phyloP scores from a whole-genome alignment of 2,888 invertebrate species.

The Himalopsyche kuldschensis region DNA sequence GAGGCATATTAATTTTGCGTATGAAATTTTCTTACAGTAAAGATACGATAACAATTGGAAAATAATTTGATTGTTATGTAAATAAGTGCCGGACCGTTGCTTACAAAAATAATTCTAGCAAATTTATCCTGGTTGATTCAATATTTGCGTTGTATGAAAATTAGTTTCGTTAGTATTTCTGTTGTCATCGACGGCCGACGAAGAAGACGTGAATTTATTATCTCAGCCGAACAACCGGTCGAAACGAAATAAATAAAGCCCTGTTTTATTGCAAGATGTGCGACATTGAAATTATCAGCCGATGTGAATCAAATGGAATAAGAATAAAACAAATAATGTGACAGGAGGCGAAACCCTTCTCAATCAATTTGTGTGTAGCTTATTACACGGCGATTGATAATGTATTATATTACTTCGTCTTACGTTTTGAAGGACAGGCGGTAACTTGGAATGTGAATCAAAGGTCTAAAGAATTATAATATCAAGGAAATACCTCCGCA shows the following conservation, averaged over 20 bases:
- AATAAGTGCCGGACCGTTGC: too few species aligned
- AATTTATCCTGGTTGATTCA: not conserved
- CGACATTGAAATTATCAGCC: not conserved
- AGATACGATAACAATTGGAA: too few species aligned
- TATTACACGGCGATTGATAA: not conserved
- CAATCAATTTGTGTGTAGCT: not conserved
- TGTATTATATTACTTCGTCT: not conserved
- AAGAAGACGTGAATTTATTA: not conserved
- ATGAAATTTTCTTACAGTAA: too few species aligned
- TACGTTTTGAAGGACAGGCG: not conserved
- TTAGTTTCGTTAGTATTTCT: not conserved
- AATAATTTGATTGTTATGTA: too few species aligned
- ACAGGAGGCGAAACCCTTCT: not conserved
- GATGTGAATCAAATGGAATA: not conserved
- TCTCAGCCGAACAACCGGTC: not conserved
- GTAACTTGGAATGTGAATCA: not conserved
- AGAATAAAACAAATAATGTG: not conserved
- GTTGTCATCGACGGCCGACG: not conserved
- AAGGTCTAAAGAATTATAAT: not conserved
- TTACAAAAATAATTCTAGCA: not conserved
- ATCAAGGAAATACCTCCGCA: not conserved
- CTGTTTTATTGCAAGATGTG: not conserved
- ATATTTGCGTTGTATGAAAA: not conserved
- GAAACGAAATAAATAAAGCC: not conserved
- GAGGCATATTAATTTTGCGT: too few species aligned